These are phyloP conservation scores for Brachyrhaphis roseni DNA, from an alignment of 2,797 vertebrate species.

Conservation along the genomic window DNA sequence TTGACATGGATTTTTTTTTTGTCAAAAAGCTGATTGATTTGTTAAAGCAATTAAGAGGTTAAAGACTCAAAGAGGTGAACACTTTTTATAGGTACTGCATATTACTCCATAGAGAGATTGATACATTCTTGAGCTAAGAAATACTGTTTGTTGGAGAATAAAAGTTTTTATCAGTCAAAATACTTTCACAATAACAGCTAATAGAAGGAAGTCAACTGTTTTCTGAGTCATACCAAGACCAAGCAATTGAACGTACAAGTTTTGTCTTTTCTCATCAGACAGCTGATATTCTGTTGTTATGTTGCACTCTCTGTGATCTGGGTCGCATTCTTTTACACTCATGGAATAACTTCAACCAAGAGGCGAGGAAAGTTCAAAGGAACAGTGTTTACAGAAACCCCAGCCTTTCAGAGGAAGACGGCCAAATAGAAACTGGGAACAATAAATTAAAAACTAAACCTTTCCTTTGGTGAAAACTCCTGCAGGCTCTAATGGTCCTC, in stretches of 20 bases:
- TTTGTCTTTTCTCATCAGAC: background rate
- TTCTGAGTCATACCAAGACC: background rate
- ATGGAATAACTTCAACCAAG: background rate
- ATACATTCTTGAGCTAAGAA: background rate
- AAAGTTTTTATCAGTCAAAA: background rate
- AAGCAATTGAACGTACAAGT: background rate
- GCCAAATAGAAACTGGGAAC: background rate
- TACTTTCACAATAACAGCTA: background rate
- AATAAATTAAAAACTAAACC: background rate
- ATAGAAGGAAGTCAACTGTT: background rate
- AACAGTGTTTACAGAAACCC: background rate
- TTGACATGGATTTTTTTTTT: background rate
- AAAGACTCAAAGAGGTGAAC: background rate
- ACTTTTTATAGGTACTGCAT: background rate
- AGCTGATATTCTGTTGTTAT: background rate
- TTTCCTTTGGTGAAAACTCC: constrained; percentile 1
- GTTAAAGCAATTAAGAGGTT: background rate
- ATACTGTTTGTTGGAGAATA: background rate
- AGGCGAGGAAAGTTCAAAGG: background rate
- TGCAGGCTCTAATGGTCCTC: background rate
- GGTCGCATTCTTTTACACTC: background rate
- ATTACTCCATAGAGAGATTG: background rate
- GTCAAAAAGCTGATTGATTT: background rate
- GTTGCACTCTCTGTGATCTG: background rate
- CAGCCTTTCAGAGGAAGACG: background rate